phyloP scores from a whole-genome alignment of 2,797 vertebrate genomes.

The Clamator glandarius region DNA sequence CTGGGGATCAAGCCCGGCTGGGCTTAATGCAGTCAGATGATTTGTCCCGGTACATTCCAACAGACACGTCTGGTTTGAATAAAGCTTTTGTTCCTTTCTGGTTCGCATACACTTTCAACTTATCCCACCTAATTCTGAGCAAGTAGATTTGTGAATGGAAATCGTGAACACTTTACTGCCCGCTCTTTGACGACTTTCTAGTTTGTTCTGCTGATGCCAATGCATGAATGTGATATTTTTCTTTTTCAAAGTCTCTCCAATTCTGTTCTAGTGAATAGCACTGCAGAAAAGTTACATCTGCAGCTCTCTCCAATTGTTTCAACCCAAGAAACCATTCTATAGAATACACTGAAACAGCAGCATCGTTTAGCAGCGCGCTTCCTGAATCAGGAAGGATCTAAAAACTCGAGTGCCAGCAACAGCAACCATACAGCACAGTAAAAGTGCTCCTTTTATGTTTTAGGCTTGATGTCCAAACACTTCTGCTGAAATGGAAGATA shows the following conservation, averaged over 20 bases:
- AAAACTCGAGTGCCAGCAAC: neutral
- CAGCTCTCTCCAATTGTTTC: neutral
- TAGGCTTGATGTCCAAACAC: neutral
- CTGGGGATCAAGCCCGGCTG: neutral
- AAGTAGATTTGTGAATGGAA: constrained; percentile 24
- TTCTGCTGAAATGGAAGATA: neutral
- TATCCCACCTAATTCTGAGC: neutral
- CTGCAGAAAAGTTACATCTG: neutral
- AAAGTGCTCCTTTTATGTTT: neutral
- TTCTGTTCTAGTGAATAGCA: neutral
- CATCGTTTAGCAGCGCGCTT: no score
- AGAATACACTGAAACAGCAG: neutral
- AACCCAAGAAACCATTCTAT: neutral
- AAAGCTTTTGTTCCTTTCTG: constrained; percentile 17
- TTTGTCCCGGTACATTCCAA: neutral
- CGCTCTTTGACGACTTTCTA: neutral
- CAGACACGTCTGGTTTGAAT: constrained; percentile 22
- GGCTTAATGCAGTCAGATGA: neutral
- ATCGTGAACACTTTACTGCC: neutral
- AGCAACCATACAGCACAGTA: neutral
- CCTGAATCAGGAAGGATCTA: neutral
- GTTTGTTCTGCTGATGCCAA: neutral
- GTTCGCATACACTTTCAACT: neutral
- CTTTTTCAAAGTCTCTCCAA: neutral
- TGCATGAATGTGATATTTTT: neutral